phyloP scores from a whole-genome alignment of 2,888 invertebrate species.

The Andrena bucephala region DNA sequence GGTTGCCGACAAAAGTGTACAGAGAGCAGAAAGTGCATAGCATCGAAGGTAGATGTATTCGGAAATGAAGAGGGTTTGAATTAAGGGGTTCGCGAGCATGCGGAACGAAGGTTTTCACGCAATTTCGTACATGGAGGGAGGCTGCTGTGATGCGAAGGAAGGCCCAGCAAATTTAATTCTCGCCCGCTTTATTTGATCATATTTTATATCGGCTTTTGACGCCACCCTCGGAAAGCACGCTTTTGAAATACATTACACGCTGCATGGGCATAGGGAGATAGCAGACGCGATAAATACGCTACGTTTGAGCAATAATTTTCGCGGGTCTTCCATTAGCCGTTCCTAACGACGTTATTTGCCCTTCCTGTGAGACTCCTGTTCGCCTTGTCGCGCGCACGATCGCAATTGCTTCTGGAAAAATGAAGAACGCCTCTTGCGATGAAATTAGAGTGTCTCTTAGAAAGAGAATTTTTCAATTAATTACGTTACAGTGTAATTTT shows the following conservation, averaged over 20 bases:
- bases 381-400: constrained; percentile 20
- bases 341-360: constrained; percentile 70
- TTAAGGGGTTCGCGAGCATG: constrained; percentile 49
- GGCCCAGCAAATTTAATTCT: constrained; percentile 82
- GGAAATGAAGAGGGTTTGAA: constrained; percentile 18
- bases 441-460: constrained; percentile 28
- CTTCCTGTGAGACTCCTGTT: constrained; percentile 49
- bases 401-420: constrained; percentile 47
- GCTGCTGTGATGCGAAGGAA: constrained; percentile 75
- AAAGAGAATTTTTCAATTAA: constrained; percentile 14
- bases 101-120: constrained; percentile 65
- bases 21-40: no score
- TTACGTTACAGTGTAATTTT: constrained; percentile 11
- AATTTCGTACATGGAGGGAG: constrained; percentile 64
- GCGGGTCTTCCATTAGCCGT: constrained; percentile 73
- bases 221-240: constrained; percentile 83
- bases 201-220: constrained; percentile 84
- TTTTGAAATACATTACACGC: constrained; percentile 84
- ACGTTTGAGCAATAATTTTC: constrained; percentile 74
- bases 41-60: constrained; percentile 14
- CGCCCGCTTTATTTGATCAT: constrained; percentile 84
- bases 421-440: constrained; percentile 18
- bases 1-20: no score
- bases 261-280: constrained; percentile 59
- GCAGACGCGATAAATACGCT: constrained; percentile 71